Conservation (phyloP, 92 coral and sea anemone genomes). For the Metridium senile region DNA sequence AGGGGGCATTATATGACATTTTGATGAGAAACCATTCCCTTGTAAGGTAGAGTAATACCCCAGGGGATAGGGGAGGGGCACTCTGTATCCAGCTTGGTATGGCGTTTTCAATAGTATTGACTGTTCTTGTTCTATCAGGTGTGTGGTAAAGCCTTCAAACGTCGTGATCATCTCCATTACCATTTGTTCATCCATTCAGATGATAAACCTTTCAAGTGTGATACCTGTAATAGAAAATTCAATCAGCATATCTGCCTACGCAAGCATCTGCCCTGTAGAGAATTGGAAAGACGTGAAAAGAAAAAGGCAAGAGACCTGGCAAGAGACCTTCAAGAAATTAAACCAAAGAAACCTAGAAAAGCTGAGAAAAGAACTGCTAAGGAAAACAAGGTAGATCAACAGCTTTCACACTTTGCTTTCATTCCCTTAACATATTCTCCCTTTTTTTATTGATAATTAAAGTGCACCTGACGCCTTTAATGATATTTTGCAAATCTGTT, state of each 20-base stretch:
- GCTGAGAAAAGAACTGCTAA: constrained; percentile 7
- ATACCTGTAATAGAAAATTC: constrained; percentile 68
- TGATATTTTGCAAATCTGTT: too few species aligned
- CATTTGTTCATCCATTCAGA: constrained; percentile 72
- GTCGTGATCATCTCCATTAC: constrained; percentile 66
- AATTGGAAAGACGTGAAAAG: constrained; percentile 66
- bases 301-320: not conserved
- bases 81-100: too few species aligned
- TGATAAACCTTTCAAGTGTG: constrained; percentile 70
- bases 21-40: too few species aligned
- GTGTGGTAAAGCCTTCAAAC: constrained; percentile 77
- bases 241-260: constrained; percentile 72
- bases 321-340: constrained; percentile 20
- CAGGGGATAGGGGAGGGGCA: too few species aligned
- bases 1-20: too few species aligned
- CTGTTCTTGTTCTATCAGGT: constrained; percentile 28
- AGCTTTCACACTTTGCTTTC: too few species aligned
- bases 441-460: too few species aligned
- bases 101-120: too few species aligned
- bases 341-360: constrained; percentile 10
- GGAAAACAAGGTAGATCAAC: not conserved
- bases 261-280: constrained; percentile 78
- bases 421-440: too few species aligned
- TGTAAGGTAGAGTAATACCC: too few species aligned
- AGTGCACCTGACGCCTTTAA: too few species aligned